These are phyloP conservation scores for Scaptomyza cyrtandrae DNA, from an alignment of 2,888 invertebrate species.

Conservation along the genomic window DNA sequence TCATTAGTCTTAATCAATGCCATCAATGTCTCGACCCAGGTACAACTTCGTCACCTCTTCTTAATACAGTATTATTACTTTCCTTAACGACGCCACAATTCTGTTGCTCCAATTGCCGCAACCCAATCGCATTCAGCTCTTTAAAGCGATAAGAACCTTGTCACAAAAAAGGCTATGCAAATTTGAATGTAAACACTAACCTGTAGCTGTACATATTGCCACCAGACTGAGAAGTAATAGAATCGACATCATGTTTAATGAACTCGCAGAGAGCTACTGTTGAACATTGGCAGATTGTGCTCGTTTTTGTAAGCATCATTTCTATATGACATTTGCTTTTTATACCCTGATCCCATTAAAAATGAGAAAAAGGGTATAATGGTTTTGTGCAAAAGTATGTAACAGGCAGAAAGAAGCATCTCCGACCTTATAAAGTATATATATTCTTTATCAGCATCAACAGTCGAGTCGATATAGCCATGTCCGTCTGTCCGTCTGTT, in stretches of 20 bases:
- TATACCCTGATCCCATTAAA: too few relatives aligned
- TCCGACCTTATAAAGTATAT: too few relatives aligned
- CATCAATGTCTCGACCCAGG: conserved; percentile 22
- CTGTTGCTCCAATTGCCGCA: conserved; percentile 2
- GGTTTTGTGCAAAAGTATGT: too few relatives aligned
- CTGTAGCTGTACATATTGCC: conserved; percentile 1
- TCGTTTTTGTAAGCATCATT: conserved; percentile 9
- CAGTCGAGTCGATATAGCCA: too few relatives aligned
- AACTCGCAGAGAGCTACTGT: conserved; percentile 4
- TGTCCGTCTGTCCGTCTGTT: too few relatives aligned
- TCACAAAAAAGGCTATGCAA: neutral
- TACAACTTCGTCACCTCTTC: neutral
- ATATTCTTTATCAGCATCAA: too few relatives aligned
- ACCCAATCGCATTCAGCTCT: conserved; percentile 13
- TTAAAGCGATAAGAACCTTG: neutral
- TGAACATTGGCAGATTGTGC: neutral
- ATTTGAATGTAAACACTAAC: neutral
- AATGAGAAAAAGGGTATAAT: too few relatives aligned
- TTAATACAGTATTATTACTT: too few relatives aligned
- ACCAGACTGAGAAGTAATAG: neutral
- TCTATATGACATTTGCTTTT: too few relatives aligned
- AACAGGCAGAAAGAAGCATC: too few relatives aligned
- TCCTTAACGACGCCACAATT: neutral
- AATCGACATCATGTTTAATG: conserved; percentile 9
- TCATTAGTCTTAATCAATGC: neutral